Conservation (phyloP, 2,888 invertebrate genomes). For the Arrhopalites spinosus region DNA sequence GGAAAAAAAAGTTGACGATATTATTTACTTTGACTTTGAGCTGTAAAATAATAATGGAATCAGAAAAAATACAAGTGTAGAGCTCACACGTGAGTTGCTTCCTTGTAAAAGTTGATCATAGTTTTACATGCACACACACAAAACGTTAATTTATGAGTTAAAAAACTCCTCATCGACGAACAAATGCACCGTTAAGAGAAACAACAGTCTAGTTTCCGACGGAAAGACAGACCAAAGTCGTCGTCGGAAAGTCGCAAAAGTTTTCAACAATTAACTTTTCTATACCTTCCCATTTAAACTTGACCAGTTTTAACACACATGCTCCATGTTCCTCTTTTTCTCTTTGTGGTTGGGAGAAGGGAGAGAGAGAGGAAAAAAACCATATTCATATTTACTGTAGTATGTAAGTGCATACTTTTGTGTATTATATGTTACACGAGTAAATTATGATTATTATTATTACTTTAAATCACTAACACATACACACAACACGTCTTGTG, state of each 20-base stretch:
- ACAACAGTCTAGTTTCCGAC: conserved; percentile 46
- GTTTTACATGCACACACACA: neutral
- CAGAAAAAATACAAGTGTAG: too few species aligned
- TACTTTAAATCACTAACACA: neutral
- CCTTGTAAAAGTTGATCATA: too few species aligned
- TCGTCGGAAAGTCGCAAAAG: conserved; percentile 23
- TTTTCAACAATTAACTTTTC: neutral
- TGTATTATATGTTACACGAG: neutral
- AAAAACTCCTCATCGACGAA: conserved; percentile 21
- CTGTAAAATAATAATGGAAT: too few species aligned
- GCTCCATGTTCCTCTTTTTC: too few species aligned
- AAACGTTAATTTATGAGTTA: conserved; percentile 17
- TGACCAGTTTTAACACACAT: too few species aligned
- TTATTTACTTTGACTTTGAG: too few species aligned
- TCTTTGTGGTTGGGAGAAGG: too few species aligned
- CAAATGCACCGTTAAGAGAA: conserved; percentile 39
- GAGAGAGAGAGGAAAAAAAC: too few species aligned
- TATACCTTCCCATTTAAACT: neutral
- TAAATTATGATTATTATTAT: neutral
- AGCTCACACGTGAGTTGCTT: too few species aligned
- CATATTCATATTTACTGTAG: too few species aligned
- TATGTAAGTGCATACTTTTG: neutral
- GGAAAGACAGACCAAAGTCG: conserved; percentile 34
- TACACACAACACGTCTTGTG: conserved; percentile 5
- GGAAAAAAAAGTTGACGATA: too few species aligned